Base-by-base conservation (phyloP, 2,113 vertebrate genomes). In the Caracal caracal region DNA sequence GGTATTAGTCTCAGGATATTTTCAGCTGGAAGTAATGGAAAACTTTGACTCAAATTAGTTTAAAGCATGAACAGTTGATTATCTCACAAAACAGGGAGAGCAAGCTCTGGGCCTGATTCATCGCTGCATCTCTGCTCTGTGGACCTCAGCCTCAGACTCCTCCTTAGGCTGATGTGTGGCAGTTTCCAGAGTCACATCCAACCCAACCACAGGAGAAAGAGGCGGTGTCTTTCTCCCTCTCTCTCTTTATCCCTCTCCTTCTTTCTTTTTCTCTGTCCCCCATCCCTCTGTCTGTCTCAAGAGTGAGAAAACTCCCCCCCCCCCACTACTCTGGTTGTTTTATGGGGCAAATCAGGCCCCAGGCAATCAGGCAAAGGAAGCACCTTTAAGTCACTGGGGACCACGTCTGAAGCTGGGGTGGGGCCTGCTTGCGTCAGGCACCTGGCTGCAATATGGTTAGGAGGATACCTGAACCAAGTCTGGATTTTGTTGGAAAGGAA, bases 11-110 rank as follows among this genome's bases (percentile, higher is more conserved):
- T 78, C 12, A 66, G n/a, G 30, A 51, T 87, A n/a, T 83, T 93
- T 96, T 92, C 68, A 93, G 68, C 26, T 90, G 65, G n/a, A 96
- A 87, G 56, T 92, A 43, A 90, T 92, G 78, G 70, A 70, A 95
- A 88, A 94, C 35, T 1, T 85, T 89, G 40, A 94, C n/a, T 93
- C 92, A 75, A 85, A 91, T 30, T 78, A 66, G 28, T 49, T 81
- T 91, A 80, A 92, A 85, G 30, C 75, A 53, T 47, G 80, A 91
- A 37, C 86, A 79, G 33, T 79, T 94, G 37, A 68, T 91, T 26
- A 90, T 83, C 47, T 91, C 43, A 88, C 28, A 19, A 37, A 82
- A 28, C 22, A 35, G 28, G 10, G 28, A 85, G 26, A 13, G 35
- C 26, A 33, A 71, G 59, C 28, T 51, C 51, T 0, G 20, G 43